phyloP scores from a whole-genome alignment of 1,140 invertebrate species.

The Globodera rostochiensis region DNA sequence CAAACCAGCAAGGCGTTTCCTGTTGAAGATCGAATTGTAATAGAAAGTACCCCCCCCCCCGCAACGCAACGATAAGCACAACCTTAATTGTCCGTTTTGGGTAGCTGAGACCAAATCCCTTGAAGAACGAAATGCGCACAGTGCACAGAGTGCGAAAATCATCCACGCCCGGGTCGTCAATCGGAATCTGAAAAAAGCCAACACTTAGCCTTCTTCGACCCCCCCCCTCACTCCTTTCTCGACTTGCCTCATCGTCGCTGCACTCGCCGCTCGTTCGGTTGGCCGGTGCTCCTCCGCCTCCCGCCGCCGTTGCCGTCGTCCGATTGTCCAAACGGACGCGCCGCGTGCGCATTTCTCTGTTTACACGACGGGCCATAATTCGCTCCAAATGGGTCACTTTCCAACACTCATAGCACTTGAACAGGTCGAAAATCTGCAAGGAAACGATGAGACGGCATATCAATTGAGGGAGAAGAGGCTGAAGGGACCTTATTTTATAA shows the following conservation, averaged over 20 bases:
- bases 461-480: too few relatives aligned
- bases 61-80: not conserved
- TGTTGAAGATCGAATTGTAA: not conserved
- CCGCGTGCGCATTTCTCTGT: slow-evolving; percentile 4
- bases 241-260: slow-evolving; percentile 18
- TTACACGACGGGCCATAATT: slow-evolving; percentile 5
- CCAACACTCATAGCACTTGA: slow-evolving; percentile 38
- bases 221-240: not conserved
- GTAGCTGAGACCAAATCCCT: slow-evolving; percentile 48
- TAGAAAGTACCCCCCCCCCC: too few relatives aligned
- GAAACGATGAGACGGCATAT: not conserved
- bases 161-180: slow-evolving; percentile 32
- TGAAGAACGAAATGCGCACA: slow-evolving; percentile 48
- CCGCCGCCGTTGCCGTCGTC: not conserved
- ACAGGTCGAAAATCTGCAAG: slow-evolving; percentile 43
- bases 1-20: slow-evolving; percentile 46
- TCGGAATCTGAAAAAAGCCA: slow-evolving; percentile 20
- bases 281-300: not conserved
- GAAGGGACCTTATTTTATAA: too few relatives aligned
- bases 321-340: slow-evolving; percentile 8
- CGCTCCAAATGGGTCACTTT: slow-evolving; percentile 19
- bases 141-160: slow-evolving; percentile 41
- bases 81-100: slow-evolving; percentile 23
- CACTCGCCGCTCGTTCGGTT: slow-evolving; percentile 16
- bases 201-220: not conserved